Evolutionary conservation across 2,888 invertebrate species (phyloP).

Genomic region (Eristalis pertinax): DNA sequence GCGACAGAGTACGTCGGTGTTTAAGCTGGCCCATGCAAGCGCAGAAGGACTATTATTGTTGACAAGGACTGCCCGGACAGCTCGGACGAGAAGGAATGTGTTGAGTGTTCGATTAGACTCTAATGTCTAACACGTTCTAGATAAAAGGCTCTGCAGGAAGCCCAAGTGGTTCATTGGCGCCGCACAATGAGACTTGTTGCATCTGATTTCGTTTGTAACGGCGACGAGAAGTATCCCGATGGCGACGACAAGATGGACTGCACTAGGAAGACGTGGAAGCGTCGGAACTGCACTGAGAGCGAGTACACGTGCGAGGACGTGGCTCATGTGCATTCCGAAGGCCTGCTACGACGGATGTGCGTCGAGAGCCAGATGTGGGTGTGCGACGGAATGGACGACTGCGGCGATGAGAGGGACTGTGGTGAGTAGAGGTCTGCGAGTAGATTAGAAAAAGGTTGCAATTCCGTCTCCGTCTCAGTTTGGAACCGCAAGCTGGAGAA

Average conservation of each 20-base stretch:
- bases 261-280: constrained; percentile 22
- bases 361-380: constrained; percentile 82
- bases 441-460: too few species aligned
- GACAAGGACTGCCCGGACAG: constrained; percentile 78
- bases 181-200: constrained; percentile 86
- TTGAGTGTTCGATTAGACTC: constrained; percentile 73
- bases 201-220: constrained; percentile 87
- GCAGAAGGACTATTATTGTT: too few species aligned
- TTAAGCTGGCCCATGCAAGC: too few species aligned
- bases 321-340: constrained; percentile 85
- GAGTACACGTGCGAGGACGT: constrained; percentile 79
- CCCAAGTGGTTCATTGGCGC: constrained; percentile 80
- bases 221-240: constrained; percentile 85
- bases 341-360: constrained; percentile 89
- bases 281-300: constrained; percentile 76
- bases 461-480: constrained; percentile 55
- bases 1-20: too few species aligned
- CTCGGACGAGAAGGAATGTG: constrained; percentile 80
- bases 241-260: constrained; percentile 84
- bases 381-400: constrained; percentile 84
- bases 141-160: constrained; percentile 77
- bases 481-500: constrained; percentile 82
- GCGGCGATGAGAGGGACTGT: constrained; percentile 83
- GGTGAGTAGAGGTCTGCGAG: constrained; percentile 79
- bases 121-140: constrained; percentile 68